Percentiles rank a stretch among this genome's conserved stretches.
phyloP scores from a whole-genome alignment of 1,140 invertebrate species.

The Spodoptera frugiperda region DNA sequence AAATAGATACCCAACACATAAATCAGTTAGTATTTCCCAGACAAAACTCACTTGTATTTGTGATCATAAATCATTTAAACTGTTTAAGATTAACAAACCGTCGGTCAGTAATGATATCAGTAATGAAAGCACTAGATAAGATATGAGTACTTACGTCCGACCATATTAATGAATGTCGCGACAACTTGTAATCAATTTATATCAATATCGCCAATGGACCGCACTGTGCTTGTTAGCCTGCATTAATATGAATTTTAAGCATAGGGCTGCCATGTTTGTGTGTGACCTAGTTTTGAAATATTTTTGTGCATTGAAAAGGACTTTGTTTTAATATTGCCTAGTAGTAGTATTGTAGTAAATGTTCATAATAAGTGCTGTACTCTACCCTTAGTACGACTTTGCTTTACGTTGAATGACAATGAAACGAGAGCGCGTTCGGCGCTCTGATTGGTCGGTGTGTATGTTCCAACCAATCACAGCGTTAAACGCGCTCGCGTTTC shows the following conservation, averaged over 20 bases:
- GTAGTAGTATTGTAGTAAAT: no score
- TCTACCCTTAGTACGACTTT: no score
- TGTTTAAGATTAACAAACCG: conserved; percentile 67
- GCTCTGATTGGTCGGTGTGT: no score
- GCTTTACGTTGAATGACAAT: no score
- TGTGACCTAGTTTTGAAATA: conserved; percentile 13
- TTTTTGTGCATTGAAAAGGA: neutral
- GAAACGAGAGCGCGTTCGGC: no score
- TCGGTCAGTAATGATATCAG: conserved; percentile 61
- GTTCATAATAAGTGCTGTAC: no score
- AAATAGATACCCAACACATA: conserved; percentile 41
- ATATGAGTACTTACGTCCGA: conserved; percentile 69
- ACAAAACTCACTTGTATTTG: conserved; percentile 48
- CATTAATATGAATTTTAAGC: conserved; percentile 81
- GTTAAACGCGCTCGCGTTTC: no score
- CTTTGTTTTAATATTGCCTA: no score
- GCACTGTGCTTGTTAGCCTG: conserved; percentile 77
- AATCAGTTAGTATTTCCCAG: conserved; percentile 40
- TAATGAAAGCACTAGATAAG: conserved; percentile 77
- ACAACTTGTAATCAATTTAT: conserved; percentile 84
- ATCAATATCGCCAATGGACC: conserved; percentile 82
- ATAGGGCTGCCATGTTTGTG: conserved; percentile 65
- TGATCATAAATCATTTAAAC: conserved; percentile 66
- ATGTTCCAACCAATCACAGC: no score
- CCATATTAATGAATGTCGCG: conserved; percentile 80